Conservation (phyloP, 2,797 vertebrate genomes). For the Lophius americanus region DNA sequence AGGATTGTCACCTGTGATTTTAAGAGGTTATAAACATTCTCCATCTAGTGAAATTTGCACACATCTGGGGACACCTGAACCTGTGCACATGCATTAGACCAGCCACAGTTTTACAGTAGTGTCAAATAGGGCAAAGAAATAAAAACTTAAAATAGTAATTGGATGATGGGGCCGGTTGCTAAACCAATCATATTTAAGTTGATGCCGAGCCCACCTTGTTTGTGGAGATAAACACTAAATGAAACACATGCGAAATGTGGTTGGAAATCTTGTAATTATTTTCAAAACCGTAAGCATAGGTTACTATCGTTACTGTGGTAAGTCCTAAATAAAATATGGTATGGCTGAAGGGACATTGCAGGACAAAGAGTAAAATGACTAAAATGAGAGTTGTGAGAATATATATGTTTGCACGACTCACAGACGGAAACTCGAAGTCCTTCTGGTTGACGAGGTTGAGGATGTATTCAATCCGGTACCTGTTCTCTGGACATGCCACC, state of each 20-base stretch:
- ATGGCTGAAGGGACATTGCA: no score
- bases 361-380: background rate
- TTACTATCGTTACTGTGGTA: background rate
- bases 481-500: constrained; percentile 91
- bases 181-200: background rate
- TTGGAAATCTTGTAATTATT: background rate
- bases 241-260: background rate
- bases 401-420: constrained; percentile 77
- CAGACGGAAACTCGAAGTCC: constrained; percentile 94
- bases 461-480: constrained; percentile 93
- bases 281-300: background rate
- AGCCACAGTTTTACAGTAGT: background rate
- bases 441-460: constrained; percentile 93
- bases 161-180: background rate
- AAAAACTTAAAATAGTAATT: background rate
- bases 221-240: background rate
- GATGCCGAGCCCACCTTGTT: no score
- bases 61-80: constrained; percentile 5
- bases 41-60: background rate
- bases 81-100: background rate
- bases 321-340: no score
- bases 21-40: constrained; percentile 13
- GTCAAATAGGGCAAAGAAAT: no score
- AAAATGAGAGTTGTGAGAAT: background rate
- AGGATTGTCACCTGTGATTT: constrained; percentile 47